These are phyloP conservation scores for Anguilla rostrata DNA, from an alignment of 2,113 vertebrate species.

Conservation along the genomic window DNA sequence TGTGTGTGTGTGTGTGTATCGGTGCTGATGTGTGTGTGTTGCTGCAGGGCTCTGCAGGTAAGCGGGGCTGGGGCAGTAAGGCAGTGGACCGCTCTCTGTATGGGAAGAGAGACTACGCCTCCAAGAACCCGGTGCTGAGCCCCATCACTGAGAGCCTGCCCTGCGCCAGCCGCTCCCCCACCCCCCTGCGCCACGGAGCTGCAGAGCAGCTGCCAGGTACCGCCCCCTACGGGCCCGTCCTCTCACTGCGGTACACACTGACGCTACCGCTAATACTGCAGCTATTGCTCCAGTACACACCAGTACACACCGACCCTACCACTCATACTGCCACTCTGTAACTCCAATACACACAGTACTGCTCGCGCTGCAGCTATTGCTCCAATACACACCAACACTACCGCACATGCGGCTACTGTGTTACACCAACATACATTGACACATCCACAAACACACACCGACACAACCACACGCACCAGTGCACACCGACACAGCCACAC, in stretches of 20 bases:
- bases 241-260: neutral
- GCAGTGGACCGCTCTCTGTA: slow-evolving; percentile 69
- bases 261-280: slow-evolving; percentile 7
- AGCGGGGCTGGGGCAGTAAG: slow-evolving; percentile 56
- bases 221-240: neutral
- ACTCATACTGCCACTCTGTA: neutral
- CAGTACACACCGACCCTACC: slow-evolving; percentile 17
- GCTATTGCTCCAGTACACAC: neutral
- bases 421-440: too few relatives aligned
- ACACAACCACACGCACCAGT: too few relatives aligned
- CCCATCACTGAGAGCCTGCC: slow-evolving; percentile 60
- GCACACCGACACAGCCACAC: neutral
- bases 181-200: neutral
- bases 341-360: too few relatives aligned
- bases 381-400: too few relatives aligned
- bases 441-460: neutral
- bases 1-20: neutral
- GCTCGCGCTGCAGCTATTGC: neutral
- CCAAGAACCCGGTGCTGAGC: slow-evolving; percentile 67
- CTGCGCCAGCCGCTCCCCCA: slow-evolving; percentile 26
- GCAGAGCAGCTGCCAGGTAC: neutral
- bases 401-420: too few relatives aligned
- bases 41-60: neutral
- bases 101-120: slow-evolving; percentile 62
- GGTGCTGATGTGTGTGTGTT: neutral